Evolutionary conservation across 2,888 invertebrate genomes (phyloP).

Genomic region (Chloroclystis v-ata): DNA sequence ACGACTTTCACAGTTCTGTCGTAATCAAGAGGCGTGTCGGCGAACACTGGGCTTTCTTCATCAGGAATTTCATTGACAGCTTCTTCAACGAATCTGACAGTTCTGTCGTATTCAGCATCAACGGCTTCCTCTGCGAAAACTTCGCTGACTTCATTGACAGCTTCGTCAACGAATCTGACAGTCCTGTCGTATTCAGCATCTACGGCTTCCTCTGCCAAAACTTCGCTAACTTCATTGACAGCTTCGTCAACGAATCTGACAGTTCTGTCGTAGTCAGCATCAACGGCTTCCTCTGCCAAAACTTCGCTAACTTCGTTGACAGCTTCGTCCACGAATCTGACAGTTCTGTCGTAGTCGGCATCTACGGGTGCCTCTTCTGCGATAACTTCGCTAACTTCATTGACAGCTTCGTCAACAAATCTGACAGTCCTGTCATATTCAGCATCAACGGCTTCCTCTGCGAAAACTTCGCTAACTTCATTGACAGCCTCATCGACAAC

Average conservation of each 20-base stretch:
- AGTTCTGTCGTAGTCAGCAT: no score
- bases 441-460: background rate
- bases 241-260: no score
- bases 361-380: no score
- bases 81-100: background rate
- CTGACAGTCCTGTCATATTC: background rate
- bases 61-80: background rate
- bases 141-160: background rate
- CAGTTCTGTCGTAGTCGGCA: no score
- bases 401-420: background rate
- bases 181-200: no score
- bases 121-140: background rate
- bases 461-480: background rate
- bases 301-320: no score
- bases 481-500: background rate
- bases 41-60: background rate
- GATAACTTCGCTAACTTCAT: no score
- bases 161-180: background rate
- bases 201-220: no score
- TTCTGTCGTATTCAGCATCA: background rate
- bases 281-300: no score
- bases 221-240: no score
- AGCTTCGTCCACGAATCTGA: no score
- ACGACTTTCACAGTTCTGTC: background rate
- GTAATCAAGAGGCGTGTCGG: background rate